Evolutionary conservation across 2,113 vertebrate genomes (phyloP), one percentile per base, ranked within the genome.

Genomic region (Notothenia rossii): DNA sequence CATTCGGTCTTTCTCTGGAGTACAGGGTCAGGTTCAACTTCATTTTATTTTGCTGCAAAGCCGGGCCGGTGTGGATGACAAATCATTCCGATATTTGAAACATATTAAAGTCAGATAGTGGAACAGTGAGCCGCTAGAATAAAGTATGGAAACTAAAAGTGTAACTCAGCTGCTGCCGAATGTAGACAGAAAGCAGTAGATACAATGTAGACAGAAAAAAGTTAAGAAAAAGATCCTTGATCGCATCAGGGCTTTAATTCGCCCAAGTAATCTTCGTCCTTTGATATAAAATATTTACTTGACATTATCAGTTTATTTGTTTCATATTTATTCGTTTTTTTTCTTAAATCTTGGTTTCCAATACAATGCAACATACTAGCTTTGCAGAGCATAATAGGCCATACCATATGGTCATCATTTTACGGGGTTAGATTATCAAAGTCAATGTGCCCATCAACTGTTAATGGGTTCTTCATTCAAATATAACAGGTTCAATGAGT

Each of bases 21-120:
- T 58, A 76, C 61, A 72, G 81, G 74, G 82, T 85, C 79, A 76
- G 71, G 79, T 83, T 83, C 77, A 82, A 20, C 66, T 79, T 68
- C 18, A 54, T 79, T 79, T 65, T 62, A 56, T 40, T 40, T 17
- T 45, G 69, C 79, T 2, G 40, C 59, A 33, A 45, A 83, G 70
- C 62, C 62, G 9, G 53, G 43, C 56, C 3, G 3, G 22, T 51
- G 53, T 36, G 50, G 79, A 76, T 85, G 76, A 86, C 79, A 83
- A 82, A 86, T 71, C 13, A 5, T 77, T 82, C 66, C 51, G 65
- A 69, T 84, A 63, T 84, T 66, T 61, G 48, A 72, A 79, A 85
- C 45, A 72, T 60, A 64, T 71, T 83, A 82, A 15, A 75, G 20
- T 14, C 64, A 29, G 70, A 11, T 40, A 40, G 68, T 55, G 80